Base-by-base conservation (phyloP, 2,888 invertebrate genomes). In the Endomychus coccineus region DNA sequence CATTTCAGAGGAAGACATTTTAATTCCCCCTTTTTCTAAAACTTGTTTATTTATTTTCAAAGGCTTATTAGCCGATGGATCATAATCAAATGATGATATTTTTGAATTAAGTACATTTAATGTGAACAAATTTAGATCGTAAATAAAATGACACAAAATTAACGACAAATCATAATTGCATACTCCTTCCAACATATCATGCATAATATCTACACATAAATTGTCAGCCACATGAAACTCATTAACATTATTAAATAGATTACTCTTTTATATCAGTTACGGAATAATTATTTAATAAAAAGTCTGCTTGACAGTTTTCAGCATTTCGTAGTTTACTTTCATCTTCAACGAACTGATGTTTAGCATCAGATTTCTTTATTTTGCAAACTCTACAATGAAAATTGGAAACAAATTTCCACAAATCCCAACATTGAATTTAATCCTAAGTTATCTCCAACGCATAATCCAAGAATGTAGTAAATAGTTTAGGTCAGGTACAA, bases 121-220 rank as follows among this genome's bases (percentile, higher is more conserved):
- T 11, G 33, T 32, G 29, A 46, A 45, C 13, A 27, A 33, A 24
- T 43, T 39, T 23, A 40, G 10, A 5, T 4, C 21, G 23, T 27
- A 30, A 19, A 51, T 35, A 17, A 45, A 47, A 38, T 45, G 17
- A 21, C 46, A 14, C n/a, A 54, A 44, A 12, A 56, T 48, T 16
- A 34, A 25, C 3, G 46, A 42, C 44, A 55, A 48, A 17, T 44
- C 55, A 39, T 57, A 53, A 34, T 49, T 27, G 33, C 44, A 44
- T 11, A 54, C 30, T 3, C 54, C 51, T 37, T 52, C 48, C 28
- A 40, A 44, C 19, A 55, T 24, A 37, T 59, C 55, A 34, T 59
- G 59, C 53, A 57, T 52, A 16, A 56, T 36, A 31, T 59, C 56
- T 39, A 48, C 49, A 24, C 44, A 43, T 10, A 40, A 14, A 46